Base-by-base conservation (phyloP, 2,113 vertebrate genomes). In the Channa argus region DNA sequence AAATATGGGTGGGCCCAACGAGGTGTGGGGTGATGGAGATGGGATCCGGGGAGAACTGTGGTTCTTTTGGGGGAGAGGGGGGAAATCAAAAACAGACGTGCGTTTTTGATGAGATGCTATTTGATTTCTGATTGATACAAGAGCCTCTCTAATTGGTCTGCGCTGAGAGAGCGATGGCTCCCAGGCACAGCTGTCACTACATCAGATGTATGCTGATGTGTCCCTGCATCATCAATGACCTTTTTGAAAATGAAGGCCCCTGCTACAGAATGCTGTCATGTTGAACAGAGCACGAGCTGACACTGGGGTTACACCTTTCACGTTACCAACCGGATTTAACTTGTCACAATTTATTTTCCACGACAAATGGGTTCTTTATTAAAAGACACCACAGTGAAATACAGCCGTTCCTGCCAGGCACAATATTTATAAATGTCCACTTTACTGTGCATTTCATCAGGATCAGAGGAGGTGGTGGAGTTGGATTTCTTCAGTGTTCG, bases 61-160 rank as follows among this genome's bases (percentile, higher is more conserved):
- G 49, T 41, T 82, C 72, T 87, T 82, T 33, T 0, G 46, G 69
- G 88, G 76, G 38, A 11, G 5, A 15, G 8, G 41, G 41, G 51
- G n/a, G 71, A 74, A 84, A 79, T 85, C 72, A 82, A 77, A 91
- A 88, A 45, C 81, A 77, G 82, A 76, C 64, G 51, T 82, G 73
- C 49, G 50, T 71, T 92, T 24, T 88, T 90, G 88, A 93, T 88
- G 89, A 87, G 85, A 91, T 87, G 86, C 88, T 88, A 91, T 93
- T 89, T 91, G 86, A 90, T 87, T 91, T 88, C 54, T 91, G 91
- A 92, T 91, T 91, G 88, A 89, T 90, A 90, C 82, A 84, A 81
- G 87, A 66, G 74, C 70, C 66, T 46, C 72, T 86, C 86, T 91
- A 92, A 93, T 93, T 92, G 89, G 88, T 73, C 70, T 61, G 80